phyloP scores from a whole-genome alignment of 2,797 vertebrate species.

The Triplophysa bombifrons region DNA sequence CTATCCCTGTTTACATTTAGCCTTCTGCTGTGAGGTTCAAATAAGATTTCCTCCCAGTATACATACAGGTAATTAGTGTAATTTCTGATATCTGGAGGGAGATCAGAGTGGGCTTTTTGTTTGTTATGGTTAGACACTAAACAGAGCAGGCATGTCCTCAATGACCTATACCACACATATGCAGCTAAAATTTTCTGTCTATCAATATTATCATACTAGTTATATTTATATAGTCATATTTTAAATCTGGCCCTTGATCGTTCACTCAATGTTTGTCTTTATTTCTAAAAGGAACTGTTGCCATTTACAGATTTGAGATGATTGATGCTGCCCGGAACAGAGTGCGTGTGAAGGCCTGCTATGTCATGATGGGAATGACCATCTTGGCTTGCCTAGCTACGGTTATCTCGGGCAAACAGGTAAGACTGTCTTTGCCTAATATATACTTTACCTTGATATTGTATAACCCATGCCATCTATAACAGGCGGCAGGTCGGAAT shows the following conservation, averaged over 20 bases:
- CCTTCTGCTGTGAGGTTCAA: constrained; percentile 57
- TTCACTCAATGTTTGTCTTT: background rate
- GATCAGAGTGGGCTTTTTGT: constrained; percentile 52
- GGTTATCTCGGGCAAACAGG: constrained; percentile 85
- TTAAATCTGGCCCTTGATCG: background rate
- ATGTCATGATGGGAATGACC: constrained; percentile 83
- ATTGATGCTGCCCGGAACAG: constrained; percentile 85
- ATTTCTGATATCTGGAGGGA: constrained; percentile 55
- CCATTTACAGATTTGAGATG: constrained; percentile 79
- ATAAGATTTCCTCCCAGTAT: constrained; percentile 45
- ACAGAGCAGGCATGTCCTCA: constrained; percentile 38
- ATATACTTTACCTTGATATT: background rate
- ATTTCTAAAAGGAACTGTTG: background rate
- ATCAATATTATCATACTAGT: background rate
- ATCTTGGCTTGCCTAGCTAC: constrained; percentile 78
- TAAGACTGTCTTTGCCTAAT: constrained; percentile 61
- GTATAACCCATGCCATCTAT: constrained; percentile 1
- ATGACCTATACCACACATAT: constrained; percentile 4
- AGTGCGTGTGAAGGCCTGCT: constrained; percentile 84
- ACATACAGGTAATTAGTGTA: constrained; percentile 61
- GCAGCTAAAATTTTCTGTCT: background rate
- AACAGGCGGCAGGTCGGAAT: constrained; percentile 77
- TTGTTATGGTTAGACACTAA: constrained; percentile 50
- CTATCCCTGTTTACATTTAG: constrained; percentile 68
- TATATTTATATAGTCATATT: background rate